Evolutionary conservation across 2,113 vertebrate species (phyloP).

Genomic region (Poeciliopsis occidentalis): DNA sequence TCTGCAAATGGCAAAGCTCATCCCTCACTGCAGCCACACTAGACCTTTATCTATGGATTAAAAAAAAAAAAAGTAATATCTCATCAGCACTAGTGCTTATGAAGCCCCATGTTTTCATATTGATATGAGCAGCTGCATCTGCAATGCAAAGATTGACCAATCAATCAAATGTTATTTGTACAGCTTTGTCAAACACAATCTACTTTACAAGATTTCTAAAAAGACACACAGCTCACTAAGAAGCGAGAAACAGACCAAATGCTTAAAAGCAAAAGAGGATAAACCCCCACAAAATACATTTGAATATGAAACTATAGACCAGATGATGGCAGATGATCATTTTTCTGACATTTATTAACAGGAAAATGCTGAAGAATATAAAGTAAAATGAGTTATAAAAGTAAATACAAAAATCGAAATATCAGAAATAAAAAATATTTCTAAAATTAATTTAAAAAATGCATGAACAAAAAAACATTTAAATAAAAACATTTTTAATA

Average conservation of each 20-base stretch:
- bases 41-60: slow-evolving; percentile 68
- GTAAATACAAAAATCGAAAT: neutral
- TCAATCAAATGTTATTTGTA: neutral
- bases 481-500: no score
- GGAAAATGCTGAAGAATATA: neutral
- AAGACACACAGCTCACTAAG: neutral
- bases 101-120: slow-evolving; percentile 71
- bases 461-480: no score
- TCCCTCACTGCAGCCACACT: slow-evolving; percentile 57
- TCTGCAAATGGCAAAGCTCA: slow-evolving; percentile 74
- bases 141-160: slow-evolving; percentile 31
- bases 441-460: no score
- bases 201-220: neutral
- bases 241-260: neutral
- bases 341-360: neutral
- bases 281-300: neutral
- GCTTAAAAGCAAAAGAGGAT: neutral
- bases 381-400: neutral
- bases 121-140: slow-evolving; percentile 55
- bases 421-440: no score
- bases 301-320: neutral
- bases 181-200: neutral
- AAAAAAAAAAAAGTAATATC: slow-evolving; percentile 63
- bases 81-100: slow-evolving; percentile 69
- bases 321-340: neutral